These are phyloP conservation scores for Chionis minor DNA, from an alignment of 2,113 vertebrate genomes.

Conservation along the genomic window DNA sequence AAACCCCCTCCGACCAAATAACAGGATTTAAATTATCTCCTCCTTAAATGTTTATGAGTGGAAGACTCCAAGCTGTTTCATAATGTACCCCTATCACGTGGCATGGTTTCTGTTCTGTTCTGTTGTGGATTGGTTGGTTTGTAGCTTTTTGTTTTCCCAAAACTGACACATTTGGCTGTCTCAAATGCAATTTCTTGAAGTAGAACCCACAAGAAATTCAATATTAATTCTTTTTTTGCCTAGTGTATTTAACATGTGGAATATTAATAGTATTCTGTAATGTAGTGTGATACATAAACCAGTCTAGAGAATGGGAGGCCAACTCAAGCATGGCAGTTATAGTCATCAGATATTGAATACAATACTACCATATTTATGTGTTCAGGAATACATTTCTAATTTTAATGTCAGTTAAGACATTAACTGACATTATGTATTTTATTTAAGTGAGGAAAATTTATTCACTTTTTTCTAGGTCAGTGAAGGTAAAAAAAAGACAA, in stretches of 20 bases:
- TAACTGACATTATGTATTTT: no score
- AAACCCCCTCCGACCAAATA: not conserved
- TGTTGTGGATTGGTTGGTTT: not conserved
- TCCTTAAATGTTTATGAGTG: not conserved
- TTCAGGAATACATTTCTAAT: not conserved
- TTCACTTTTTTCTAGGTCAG: not conserved
- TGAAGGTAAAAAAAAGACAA: not conserved
- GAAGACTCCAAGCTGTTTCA: not conserved
- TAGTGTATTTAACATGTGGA: not conserved
- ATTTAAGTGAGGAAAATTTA: not conserved
- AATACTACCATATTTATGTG: not conserved
- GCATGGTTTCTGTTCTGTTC: not conserved
- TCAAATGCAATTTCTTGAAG: not conserved
- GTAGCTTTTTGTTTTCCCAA: accelerated
- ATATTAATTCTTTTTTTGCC: not conserved
- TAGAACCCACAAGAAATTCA: not conserved
- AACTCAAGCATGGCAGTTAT: not conserved
- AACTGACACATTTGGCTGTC: not conserved
- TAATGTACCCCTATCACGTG: not conserved
- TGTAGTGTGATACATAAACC: not conserved
- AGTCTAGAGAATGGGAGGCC: not conserved
- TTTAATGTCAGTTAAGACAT: not conserved
- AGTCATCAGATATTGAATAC: not conserved
- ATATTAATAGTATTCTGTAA: not conserved
- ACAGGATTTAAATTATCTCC: not conserved